Percentiles rank a stretch among this genome's conserved stretches.
Evolutionary conservation across 2,888 invertebrate species (phyloP).

Genomic region (Allygus modestus): DNA sequence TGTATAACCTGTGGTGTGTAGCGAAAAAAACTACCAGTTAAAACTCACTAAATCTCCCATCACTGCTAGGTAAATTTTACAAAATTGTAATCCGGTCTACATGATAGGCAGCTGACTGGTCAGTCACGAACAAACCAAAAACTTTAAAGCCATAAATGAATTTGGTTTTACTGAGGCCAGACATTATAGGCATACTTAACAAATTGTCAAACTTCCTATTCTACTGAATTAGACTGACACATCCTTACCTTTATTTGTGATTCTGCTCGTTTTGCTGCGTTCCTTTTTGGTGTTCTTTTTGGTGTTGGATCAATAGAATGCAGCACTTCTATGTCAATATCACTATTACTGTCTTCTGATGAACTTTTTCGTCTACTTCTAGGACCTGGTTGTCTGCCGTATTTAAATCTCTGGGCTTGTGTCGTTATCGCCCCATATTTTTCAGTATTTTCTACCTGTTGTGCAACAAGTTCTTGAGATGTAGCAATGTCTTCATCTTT

Average conservation of each 20-base stretch:
- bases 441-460: neutral
- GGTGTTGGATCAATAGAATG: neutral
- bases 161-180: too few relatives aligned
- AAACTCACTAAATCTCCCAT: too few relatives aligned
- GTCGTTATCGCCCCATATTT: neutral
- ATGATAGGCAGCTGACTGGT: too few relatives aligned
- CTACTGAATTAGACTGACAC: too few relatives aligned
- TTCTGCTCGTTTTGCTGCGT: conserved; percentile 70
- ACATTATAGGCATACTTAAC: too few relatives aligned
- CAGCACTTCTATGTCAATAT: conserved; percentile 13
- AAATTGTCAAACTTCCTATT: too few relatives aligned
- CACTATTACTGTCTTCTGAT: conserved; percentile 40
- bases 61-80: too few relatives aligned
- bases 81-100: too few relatives aligned
- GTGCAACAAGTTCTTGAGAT: neutral
- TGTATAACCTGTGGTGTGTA: too few relatives aligned
- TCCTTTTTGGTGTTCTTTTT: conserved; percentile 67
- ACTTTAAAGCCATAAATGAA: too few relatives aligned
- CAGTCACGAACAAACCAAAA: too few relatives aligned
- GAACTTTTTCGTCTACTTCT: neutral
- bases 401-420: neutral
- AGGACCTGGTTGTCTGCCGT: neutral
- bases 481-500: neutral
- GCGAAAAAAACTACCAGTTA: too few relatives aligned
- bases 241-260: conserved; percentile 70